Evolutionary conservation across 2,888 invertebrate species (phyloP).

Genomic region (Drosophila atroscutellata): DNA sequence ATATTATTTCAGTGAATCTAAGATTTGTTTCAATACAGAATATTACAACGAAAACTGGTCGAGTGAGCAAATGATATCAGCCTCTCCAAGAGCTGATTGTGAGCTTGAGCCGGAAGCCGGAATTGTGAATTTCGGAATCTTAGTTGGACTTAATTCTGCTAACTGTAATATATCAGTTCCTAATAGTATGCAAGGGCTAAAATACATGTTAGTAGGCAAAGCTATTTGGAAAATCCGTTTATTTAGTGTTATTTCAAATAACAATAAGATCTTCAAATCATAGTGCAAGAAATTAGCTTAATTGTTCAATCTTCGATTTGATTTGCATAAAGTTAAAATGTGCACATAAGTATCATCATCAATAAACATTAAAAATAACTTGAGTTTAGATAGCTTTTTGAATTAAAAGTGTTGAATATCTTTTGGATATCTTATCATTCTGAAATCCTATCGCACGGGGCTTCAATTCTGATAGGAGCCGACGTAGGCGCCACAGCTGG

Average conservation of each 20-base stretch:
- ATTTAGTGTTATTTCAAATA: not conserved
- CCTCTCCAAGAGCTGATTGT: no score
- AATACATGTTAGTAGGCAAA: not conserved
- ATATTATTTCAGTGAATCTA: no score
- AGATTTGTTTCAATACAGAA: no score
- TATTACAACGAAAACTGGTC: no score
- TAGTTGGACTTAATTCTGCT: not conserved
- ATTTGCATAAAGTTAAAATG: not conserved
- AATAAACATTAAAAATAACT: not conserved
- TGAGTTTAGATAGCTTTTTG: not conserved
- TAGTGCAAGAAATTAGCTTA: not conserved
- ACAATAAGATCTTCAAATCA: not conserved
- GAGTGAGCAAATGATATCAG: not conserved
- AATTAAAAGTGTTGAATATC: not conserved
- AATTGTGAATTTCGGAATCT: no score
- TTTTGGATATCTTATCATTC: not conserved
- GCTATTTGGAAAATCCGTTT: not conserved
- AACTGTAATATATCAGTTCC: not conserved
- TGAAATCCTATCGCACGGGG: not conserved
- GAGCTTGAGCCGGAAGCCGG: no score
- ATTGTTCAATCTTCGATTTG: not conserved
- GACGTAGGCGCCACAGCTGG: conserved; percentile 73
- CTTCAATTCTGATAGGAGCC: conserved; percentile 69
- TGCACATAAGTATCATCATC: not conserved
- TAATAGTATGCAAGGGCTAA: not conserved